A percentile compares a stretch with the other conserved stretches of the same genome.
Conservation (phyloP, 2,888 invertebrate genomes). For the Diarsia mendica region DNA sequence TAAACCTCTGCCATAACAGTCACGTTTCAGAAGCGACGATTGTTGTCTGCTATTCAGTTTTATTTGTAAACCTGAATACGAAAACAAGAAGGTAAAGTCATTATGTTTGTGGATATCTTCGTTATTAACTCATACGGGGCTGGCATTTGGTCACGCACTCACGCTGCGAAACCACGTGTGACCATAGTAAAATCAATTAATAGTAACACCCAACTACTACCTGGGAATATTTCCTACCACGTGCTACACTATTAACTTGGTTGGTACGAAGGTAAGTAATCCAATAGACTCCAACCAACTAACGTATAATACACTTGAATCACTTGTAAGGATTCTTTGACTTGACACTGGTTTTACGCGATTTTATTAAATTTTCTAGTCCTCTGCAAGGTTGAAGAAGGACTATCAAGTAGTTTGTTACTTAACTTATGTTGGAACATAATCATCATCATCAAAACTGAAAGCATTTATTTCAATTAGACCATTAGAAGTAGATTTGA, state of each 20-base stretch:
- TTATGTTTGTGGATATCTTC: background rate
- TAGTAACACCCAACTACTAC: conserved; percentile 3
- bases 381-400: conserved; percentile 2
- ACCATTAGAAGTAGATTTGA: too few species aligned
- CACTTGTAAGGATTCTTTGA: conserved; percentile 79
- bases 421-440: background rate
- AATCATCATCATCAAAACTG: background rate
- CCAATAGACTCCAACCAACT: conserved; percentile 78
- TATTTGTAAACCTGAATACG: conserved; percentile 22
- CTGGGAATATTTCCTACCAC: conserved; percentile 44
- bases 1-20: background rate
- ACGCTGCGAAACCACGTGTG: conserved; percentile 36
- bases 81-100: conserved; percentile 7
- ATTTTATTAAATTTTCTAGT: conserved; percentile 42
- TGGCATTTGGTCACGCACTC: conserved; percentile 44
- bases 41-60: conserved; percentile 18
- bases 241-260: conserved; percentile 60
- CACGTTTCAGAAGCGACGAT: conserved; percentile 7
- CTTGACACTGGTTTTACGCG: conserved; percentile 72
- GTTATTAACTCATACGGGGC: background rate
- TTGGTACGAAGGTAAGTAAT: conserved; percentile 74
- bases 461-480: too few species aligned
- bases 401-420: conserved; percentile 10
- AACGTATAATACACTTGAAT: conserved; percentile 74
- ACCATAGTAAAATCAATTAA: conserved; percentile 43